Percentiles rank a stretch among this genome's conserved stretches.
Conservation (phyloP, 2,797 vertebrate genomes). For the Takifugu ocellatus region DNA sequence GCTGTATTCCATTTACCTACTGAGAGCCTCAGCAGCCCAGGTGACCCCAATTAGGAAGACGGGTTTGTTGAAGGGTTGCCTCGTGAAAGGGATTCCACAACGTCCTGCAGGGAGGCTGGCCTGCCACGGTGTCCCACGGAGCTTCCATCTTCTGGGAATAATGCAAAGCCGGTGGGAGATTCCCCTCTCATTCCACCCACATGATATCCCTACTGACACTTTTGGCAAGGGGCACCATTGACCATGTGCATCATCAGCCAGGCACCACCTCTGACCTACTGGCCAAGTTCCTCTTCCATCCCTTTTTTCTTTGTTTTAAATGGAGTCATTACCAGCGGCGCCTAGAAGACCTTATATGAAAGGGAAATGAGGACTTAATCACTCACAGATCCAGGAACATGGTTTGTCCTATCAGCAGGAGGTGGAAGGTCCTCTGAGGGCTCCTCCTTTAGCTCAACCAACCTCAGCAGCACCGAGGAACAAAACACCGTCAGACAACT, state of each 20-base stretch:
- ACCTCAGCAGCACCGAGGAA: slow-evolving; percentile 18
- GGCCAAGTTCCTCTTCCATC: too few species aligned
- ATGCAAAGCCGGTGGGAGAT: slow-evolving; percentile 28
- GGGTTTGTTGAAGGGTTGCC: slow-evolving; percentile 5
- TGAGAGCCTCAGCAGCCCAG: too few species aligned
- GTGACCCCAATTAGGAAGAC: slow-evolving; percentile 13
- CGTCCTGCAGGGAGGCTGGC: slow-evolving; percentile 40
- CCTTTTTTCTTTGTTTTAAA: background rate
- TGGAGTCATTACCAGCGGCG: slow-evolving; percentile 4
- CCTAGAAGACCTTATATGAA: slow-evolving; percentile 11
- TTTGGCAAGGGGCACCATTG: slow-evolving; percentile 9
- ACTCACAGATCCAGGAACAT: slow-evolving; percentile 19
- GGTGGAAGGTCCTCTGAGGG: slow-evolving; percentile 34
- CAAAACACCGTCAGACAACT: slow-evolving; percentile 30
- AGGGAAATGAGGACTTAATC: slow-evolving; percentile 11
- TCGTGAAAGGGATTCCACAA: slow-evolving; percentile 7
- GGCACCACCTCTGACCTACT: too few species aligned
- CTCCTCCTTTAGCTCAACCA: slow-evolving; percentile 21
- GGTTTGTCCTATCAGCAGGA: slow-evolving; percentile 27
- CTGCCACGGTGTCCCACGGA: slow-evolving; percentile 35
- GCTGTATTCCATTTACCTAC: too few species aligned
- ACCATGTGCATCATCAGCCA: slow-evolving; percentile 3
- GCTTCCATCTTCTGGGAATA: slow-evolving; percentile 25
- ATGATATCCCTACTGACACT: slow-evolving; percentile 23
- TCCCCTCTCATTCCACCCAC: slow-evolving; percentile 37